A percentile compares a stretch with the other conserved stretches of the same genome.
Conservation (phyloP, 2,888 invertebrate genomes). For the Calliphora vomitoria region DNA sequence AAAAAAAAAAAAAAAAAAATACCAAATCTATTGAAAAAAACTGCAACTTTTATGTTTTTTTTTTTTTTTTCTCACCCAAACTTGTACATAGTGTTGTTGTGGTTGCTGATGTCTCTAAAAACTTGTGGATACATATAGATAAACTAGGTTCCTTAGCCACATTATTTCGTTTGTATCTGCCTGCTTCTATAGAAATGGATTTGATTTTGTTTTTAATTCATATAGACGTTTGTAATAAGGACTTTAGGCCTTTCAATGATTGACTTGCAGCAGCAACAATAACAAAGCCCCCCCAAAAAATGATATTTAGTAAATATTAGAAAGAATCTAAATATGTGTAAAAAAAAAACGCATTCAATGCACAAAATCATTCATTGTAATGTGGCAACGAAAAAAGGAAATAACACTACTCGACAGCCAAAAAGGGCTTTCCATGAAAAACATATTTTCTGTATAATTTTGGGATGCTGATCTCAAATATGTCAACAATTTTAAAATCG, state of each 20-base stretch:
- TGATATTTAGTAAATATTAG: constrained; percentile 61
- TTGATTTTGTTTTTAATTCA: constrained; percentile 57
- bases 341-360: constrained; percentile 66
- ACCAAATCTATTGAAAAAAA: constrained; percentile 19
- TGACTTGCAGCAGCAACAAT: constrained; percentile 66
- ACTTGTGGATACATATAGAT: constrained; percentile 5
- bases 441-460: too few relatives aligned
- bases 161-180: constrained; percentile 14
- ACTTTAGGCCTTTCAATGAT: constrained; percentile 73
- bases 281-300: constrained; percentile 10
- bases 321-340: constrained; percentile 6
- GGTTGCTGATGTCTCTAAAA: constrained; percentile 54
- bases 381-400: neutral
- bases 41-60: constrained; percentile 44
- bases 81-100: constrained; percentile 36
- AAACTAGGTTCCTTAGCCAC: constrained; percentile 39
- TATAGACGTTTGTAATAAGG: constrained; percentile 66
- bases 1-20: too few relatives aligned
- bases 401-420: too few relatives aligned
- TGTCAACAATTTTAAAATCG: too few relatives aligned
- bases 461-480: too few relatives aligned
- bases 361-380: constrained; percentile 56
- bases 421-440: too few relatives aligned
- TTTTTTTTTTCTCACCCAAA: constrained; percentile 32
- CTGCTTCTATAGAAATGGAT: constrained; percentile 50